Conservation (phyloP, 2,113 vertebrate genomes). For the Rhagologus leucostigma region DNA sequence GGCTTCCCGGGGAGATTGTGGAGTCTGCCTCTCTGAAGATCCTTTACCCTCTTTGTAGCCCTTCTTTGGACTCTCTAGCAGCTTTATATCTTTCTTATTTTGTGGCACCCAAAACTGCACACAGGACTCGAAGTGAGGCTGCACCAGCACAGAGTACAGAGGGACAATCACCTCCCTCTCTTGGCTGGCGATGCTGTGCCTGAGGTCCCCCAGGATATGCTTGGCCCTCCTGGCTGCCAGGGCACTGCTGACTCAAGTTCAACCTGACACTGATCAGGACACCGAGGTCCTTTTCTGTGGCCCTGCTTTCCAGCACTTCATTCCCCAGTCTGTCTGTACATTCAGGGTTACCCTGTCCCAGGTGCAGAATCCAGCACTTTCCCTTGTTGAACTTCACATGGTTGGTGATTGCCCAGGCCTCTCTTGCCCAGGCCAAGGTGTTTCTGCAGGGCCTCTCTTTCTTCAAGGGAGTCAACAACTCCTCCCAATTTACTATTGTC, state of each 20-base stretch:
- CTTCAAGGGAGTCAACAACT: not conserved
- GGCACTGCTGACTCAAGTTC: not conserved
- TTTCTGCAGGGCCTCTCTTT: not conserved
- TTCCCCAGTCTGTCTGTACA: not conserved
- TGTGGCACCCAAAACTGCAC: not conserved
- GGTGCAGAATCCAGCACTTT: not conserved
- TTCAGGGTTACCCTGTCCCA: not conserved
- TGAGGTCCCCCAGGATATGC: fast-evolving
- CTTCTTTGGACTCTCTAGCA: not conserved
- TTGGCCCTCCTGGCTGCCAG: not conserved
- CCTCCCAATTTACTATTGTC: not conserved
- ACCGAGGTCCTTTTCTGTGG: no score
- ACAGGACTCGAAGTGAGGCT: fast-evolving
- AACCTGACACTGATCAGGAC: not conserved
- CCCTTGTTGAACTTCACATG: not conserved
- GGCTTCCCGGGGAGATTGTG: not conserved
- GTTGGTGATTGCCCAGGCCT: not conserved
- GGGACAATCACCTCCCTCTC: not conserved
- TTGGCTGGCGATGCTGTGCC: fast-evolving
- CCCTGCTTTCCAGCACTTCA: not conserved
- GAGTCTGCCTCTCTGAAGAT: not conserved
- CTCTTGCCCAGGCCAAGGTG: not conserved
- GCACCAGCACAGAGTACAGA: not conserved
- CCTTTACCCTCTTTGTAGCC: not conserved
- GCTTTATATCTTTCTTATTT: not conserved